Conservation (phyloP, 2,113 vertebrate genomes). For the Ursus arctos region DNA sequence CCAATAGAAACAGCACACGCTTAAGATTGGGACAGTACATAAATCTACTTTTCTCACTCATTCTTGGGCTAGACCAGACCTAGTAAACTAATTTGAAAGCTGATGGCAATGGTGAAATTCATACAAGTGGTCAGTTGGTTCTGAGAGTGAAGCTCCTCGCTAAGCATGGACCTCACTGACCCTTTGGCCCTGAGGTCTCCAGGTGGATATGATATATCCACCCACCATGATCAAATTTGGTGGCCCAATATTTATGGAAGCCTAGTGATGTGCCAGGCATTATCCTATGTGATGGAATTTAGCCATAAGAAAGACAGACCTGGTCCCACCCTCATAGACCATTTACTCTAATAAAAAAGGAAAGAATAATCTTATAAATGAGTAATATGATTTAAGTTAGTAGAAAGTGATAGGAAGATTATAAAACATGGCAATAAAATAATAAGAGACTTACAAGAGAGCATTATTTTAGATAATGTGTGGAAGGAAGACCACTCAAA, state of each 20-base stretch:
- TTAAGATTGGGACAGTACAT: background rate
- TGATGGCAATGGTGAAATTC: background rate
- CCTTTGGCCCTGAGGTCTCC: background rate
- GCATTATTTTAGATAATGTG: background rate
- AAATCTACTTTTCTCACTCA: background rate
- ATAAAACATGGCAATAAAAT: background rate
- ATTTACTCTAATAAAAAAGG: background rate
- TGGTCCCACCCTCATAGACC: accelerated
- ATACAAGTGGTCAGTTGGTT: background rate
- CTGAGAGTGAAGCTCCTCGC: background rate
- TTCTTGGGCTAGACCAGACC: background rate
- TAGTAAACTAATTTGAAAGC: background rate
- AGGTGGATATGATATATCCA: no score
- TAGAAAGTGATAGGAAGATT: background rate
- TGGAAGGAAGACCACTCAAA: background rate
- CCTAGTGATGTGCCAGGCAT: background rate
- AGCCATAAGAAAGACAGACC: background rate
- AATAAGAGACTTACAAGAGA: background rate
- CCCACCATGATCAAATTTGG: background rate
- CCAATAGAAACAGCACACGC: background rate
- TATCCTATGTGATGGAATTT: background rate
- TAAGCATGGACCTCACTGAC: accelerated
- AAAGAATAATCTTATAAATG: background rate
- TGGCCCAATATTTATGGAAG: background rate
- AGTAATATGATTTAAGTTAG: background rate